Conservation (phyloP, 2,797 vertebrate species). For the Eulemur albifrons region DNA sequence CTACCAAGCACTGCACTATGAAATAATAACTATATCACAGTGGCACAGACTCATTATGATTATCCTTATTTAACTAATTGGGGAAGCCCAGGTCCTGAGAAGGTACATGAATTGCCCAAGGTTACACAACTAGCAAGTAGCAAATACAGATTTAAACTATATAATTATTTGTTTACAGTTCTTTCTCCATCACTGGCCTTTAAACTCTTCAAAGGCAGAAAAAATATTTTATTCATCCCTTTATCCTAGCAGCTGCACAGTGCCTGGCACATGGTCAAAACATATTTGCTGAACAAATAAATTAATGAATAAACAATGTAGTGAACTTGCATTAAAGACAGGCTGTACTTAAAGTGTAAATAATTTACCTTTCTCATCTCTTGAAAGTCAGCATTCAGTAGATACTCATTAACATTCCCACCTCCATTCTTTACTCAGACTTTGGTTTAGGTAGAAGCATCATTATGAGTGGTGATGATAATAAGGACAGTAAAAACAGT, state of each 20-base stretch:
- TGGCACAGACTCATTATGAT: background rate
- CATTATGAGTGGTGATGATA: background rate
- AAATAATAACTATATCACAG: background rate
- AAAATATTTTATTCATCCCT: background rate
- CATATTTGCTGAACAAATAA: conserved; percentile 31
- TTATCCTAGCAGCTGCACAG: background rate
- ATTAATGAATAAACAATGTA: conserved; percentile 6
- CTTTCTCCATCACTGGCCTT: background rate
- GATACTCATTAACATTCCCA: background rate
- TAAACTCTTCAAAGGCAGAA: background rate
- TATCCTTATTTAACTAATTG: background rate
- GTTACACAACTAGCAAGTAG: background rate
- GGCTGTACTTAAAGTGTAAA: background rate
- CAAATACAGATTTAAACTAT: background rate
- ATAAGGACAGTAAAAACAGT: background rate
- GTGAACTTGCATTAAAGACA: conserved; percentile 7
- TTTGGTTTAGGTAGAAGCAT: background rate
- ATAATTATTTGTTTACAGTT: conserved; percentile 1
- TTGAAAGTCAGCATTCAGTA: background rate
- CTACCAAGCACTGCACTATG: background rate
- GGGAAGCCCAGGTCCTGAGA: background rate
- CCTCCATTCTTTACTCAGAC: background rate
- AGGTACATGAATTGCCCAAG: background rate
- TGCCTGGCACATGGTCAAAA: conserved; percentile 14
- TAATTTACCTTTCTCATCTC: conserved; percentile 9